Base-by-base conservation (phyloP, 2,888 invertebrate genomes). In the Parascotia fuliginaria region DNA sequence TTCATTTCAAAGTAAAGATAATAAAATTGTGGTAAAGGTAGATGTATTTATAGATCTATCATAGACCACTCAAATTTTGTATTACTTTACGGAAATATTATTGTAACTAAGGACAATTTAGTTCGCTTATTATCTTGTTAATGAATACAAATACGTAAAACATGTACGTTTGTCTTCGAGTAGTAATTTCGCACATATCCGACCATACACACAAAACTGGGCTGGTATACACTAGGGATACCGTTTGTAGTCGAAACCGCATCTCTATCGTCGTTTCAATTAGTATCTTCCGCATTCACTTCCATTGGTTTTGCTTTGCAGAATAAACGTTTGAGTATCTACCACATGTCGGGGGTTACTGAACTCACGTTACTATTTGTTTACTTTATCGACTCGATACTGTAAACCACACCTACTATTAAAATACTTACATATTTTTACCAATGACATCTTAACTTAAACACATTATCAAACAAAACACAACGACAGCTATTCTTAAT, bases 271-370 rank as follows among this genome's bases (percentile, higher is more conserved):
- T 65, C 60, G 45, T 53, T 66, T 66, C 64, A 65, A 68, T 65
- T 63, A 69, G 52, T 67, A 56, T 59, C 58, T 69, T 68, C 66
- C 70, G 67, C 58, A 31, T 66, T 61, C 52, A 52, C 46, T 56
- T 51, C 55, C 47, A 69, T 69, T 65, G 63, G 55, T 57, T 59
- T 70, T 57, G 67, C 59, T 64, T 66, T 61, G 67, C 68, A 59
- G 70, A 66, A 66, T 69, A 46, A 55, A 53, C 59, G 56, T 53
- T 57, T 53, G 52, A 64, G 64, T 60, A 57, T 57, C 48, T 50
- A 42, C 54, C 59, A 60, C 51, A 61, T 70, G 60, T 37, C 33
- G 51, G 36, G n/a, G 68, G 65, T 61, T 43, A 61, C 24, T 70
- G 70, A 69, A 61, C 68, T 46, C 40, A 9, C 38, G 7, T 27